These are phyloP conservation scores for Serinus canaria DNA, from an alignment of 2,113 vertebrate species.

Conservation along the genomic window DNA sequence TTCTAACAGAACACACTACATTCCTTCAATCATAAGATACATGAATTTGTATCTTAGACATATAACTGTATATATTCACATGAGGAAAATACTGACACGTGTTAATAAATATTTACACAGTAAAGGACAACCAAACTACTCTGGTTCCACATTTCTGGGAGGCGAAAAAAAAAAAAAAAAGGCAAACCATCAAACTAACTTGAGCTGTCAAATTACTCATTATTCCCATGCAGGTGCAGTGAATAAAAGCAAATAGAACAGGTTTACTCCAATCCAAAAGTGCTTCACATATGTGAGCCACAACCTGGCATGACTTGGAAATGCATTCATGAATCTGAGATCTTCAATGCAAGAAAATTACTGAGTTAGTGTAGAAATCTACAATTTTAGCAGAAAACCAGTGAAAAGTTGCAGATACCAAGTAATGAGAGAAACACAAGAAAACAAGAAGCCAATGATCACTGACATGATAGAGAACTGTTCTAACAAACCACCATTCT, in stretches of 20 bases:
- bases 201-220: not conserved
- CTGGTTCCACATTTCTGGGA: not conserved
- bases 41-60: not conserved
- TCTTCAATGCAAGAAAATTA: not conserved
- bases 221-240: not conserved
- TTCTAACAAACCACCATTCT: not conserved
- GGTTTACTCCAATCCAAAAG: not conserved
- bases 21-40: not conserved
- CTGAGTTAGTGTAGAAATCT: not conserved
- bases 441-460: not conserved
- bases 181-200: not conserved
- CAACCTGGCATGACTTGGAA: not conserved
- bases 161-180: not conserved
- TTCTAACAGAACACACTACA: not conserved
- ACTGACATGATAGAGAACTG: not conserved
- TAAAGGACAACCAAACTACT: not conserved
- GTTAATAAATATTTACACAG: not conserved
- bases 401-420: not conserved
- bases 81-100: rapidly evolving
- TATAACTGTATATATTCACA: not conserved
- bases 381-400: not conserved
- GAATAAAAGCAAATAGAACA: not conserved
- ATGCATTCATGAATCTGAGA: not conserved
- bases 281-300: not conserved
- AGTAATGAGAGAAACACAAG: not conserved